Percentiles rank a stretch among this genome's conserved stretches.
Conservation (phyloP, 2,888 invertebrate genomes). For the Chydorus sphaericus region DNA sequence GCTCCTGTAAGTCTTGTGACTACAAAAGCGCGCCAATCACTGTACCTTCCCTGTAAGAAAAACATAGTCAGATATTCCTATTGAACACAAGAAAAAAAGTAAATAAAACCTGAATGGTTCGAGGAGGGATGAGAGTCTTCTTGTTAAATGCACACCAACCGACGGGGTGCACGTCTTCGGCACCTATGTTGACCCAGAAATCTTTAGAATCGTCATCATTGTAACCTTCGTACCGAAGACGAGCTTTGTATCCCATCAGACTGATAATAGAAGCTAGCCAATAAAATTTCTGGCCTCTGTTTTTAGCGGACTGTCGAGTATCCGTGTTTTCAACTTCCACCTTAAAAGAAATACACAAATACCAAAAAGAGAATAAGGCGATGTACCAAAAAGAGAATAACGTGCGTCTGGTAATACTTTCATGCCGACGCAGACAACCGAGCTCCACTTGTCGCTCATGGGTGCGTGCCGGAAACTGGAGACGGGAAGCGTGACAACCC, state of each 20-base stretch:
- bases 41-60: constrained; percentile 58
- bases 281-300: constrained; percentile 69
- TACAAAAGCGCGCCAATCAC: constrained; percentile 91
- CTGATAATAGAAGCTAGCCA: constrained; percentile 74
- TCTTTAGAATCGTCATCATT: constrained; percentile 74
- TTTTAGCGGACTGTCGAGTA: constrained; percentile 54
- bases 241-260: constrained; percentile 38
- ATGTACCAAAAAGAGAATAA: no score
- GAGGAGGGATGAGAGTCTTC: constrained; percentile 86
- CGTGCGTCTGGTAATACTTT: constrained; percentile 43
- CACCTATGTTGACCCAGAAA: constrained; percentile 93
- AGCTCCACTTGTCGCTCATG: constrained; percentile 73
- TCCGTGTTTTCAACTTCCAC: constrained; percentile 80
- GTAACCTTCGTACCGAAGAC: constrained; percentile 74
- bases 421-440: constrained; percentile 70
- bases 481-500: constrained; percentile 64
- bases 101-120: constrained; percentile 28
- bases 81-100: no score
- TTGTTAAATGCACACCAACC: constrained; percentile 96
- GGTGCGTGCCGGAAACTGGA: constrained; percentile 77
- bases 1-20: constrained; percentile 84
- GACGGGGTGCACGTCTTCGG: constrained; percentile 84
- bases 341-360: not conserved
- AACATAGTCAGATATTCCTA: no score
- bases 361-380: no score